These are phyloP conservation scores for Macrobrachium rosenbergii DNA, from an alignment of 1,140 invertebrate genomes.

Conservation along the genomic window DNA sequence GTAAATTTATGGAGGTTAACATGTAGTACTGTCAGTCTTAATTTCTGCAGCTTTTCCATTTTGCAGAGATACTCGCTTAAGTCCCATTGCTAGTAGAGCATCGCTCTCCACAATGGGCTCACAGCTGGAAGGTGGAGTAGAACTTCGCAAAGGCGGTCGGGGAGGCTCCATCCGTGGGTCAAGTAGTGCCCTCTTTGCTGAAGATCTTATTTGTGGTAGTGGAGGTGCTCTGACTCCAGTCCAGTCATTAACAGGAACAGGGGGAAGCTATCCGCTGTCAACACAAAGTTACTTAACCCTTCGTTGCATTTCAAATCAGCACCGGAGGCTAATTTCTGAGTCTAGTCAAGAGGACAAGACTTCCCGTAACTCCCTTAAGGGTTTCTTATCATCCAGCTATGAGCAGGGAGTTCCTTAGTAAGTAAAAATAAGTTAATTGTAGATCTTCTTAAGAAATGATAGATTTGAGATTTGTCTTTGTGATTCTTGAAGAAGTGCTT, in stretches of 20 bases:
- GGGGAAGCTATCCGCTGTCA: constrained; percentile 45
- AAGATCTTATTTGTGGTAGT: constrained; percentile 21
- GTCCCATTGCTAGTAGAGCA: constrained; percentile 51
- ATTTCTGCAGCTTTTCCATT: background rate
- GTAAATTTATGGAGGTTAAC: too few species aligned
- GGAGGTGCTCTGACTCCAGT: constrained; percentile 31
- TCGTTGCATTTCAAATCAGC: constrained; percentile 47
- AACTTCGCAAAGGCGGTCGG: constrained; percentile 41
- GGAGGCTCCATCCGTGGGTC: constrained; percentile 51
- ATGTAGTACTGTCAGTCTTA: too few species aligned
- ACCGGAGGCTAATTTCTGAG: constrained; percentile 50
- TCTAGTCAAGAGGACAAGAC: constrained; percentile 49
- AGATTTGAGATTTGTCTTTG: background rate
- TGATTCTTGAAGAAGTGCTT: too few species aligned
- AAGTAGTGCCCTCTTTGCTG: constrained; percentile 55
- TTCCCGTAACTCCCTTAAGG: constrained; percentile 50
- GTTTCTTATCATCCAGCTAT: constrained; percentile 54
- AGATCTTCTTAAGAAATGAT: background rate
- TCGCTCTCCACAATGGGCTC: constrained; percentile 49
- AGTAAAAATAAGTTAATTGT: background rate
- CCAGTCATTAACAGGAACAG: constrained; percentile 3
- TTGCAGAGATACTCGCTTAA: constrained; percentile 50
- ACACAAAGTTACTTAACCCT: constrained; percentile 55
- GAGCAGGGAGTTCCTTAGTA: constrained; percentile 43
- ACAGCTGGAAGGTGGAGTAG: constrained; percentile 37